Evolutionary conservation across 2,888 invertebrate genomes (phyloP).

Genomic region (Cephonodes hylas): DNA sequence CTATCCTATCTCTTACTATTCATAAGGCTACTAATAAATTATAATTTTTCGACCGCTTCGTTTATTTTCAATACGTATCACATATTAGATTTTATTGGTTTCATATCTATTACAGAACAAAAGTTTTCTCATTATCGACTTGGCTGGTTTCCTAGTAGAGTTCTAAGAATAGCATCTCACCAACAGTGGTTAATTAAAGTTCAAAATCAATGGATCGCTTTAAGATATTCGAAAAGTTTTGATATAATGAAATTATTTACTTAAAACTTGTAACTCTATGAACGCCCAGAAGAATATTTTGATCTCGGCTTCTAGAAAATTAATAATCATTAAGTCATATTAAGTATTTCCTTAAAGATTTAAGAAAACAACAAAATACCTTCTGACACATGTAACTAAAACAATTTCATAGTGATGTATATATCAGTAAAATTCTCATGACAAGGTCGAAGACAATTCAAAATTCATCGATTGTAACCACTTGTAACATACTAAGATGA

Average conservation of each 20-base stretch:
- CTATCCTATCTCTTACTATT: neutral
- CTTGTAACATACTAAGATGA: no score
- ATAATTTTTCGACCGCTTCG: neutral
- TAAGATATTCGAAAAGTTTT: constrained; percentile 1
- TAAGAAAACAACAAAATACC: no score
- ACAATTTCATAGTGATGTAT: no score
- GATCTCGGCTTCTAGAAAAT: neutral
- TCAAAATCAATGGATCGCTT: neutral
- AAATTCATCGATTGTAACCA: no score
- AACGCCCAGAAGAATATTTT: neutral
- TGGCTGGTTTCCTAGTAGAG: neutral
- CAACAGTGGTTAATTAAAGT: constrained; percentile 7
- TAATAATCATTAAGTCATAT: neutral
- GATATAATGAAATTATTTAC: neutral
- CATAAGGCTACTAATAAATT: neutral
- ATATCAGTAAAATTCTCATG: no score
- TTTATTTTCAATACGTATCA: neutral
- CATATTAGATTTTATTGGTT: neutral
- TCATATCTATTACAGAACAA: neutral
- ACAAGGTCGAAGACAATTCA: no score
- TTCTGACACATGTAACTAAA: no score
- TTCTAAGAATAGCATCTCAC: neutral
- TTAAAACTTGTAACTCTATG: neutral
- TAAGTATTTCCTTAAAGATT: neutral
- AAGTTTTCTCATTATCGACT: neutral